Percentiles rank a stretch among this genome's conserved stretches.
phyloP scores from a whole-genome alignment of 2,113 vertebrate species.

The Glaucomys volans region DNA sequence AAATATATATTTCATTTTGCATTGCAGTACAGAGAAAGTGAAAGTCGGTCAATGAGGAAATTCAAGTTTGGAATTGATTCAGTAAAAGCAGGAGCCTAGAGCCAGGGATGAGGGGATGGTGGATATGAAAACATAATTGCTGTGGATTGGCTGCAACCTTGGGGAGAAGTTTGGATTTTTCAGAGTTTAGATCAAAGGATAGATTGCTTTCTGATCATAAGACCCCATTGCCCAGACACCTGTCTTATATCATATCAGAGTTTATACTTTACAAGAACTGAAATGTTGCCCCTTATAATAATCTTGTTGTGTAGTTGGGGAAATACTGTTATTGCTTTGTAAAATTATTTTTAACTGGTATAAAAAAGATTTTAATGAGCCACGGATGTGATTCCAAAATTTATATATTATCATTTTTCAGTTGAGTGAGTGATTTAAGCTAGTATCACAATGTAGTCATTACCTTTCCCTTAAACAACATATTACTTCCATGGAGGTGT shows the following conservation, averaged over 20 bases:
- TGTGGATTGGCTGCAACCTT: not conserved
- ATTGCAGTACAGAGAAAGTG: not conserved
- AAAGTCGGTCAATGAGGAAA: not conserved
- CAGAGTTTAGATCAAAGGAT: not conserved
- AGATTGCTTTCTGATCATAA: not conserved
- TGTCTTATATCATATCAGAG: not conserved
- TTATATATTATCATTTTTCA: not conserved
- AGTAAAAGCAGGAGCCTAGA: not conserved
- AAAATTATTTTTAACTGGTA: not conserved
- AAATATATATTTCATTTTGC: not conserved
- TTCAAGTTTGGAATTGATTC: not conserved
- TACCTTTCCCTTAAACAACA: not conserved
- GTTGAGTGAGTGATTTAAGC: not conserved
- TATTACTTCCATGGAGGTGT: not conserved
- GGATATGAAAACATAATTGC: too few species aligned
- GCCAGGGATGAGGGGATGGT: rapidly evolving
- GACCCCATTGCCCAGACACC: not conserved
- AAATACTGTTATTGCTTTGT: not conserved
- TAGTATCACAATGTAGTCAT: not conserved
- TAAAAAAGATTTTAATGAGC: not conserved
- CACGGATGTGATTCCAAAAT: not conserved
- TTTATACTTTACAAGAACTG: not conserved
- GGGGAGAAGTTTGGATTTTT: not conserved
- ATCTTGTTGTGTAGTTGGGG: not conserved
- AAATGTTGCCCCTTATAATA: not conserved